Conservation (phyloP, 2,888 invertebrate species). For the Allacma fusca region DNA sequence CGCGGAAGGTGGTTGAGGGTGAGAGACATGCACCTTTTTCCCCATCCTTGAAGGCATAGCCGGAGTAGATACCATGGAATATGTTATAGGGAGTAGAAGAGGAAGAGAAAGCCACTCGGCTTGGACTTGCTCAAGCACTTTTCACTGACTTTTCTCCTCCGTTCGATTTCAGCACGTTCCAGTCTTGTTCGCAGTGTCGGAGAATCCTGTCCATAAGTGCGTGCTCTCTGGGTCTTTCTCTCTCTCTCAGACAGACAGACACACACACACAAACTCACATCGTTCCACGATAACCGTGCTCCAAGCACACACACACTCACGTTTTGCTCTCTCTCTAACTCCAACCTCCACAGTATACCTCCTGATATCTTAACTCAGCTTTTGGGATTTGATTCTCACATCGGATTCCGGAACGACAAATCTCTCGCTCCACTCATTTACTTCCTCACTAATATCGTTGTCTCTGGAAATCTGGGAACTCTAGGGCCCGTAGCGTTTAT, state of each 20-base stretch:
- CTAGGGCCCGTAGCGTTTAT: not conserved
- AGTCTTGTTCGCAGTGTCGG: slow-evolving; percentile 43
- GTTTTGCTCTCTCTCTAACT: no score
- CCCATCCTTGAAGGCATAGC: not conserved
- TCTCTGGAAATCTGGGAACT: not conserved
- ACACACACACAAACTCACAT: no score
- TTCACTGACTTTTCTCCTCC: slow-evolving; percentile 39
- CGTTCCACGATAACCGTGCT: no score
- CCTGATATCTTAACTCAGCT: no score
- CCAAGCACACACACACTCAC: no score
- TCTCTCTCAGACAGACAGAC: no score
- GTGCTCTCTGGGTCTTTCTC: slow-evolving; percentile 16
- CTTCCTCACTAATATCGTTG: not conserved
- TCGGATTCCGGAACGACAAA: not conserved
- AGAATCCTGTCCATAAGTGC: slow-evolving; percentile 24
- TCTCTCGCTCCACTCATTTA: not conserved
- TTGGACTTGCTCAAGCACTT: slow-evolving; percentile 23
- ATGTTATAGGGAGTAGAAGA: not conserved
- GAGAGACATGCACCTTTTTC: slow-evolving; percentile 19
- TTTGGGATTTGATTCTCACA: not conserved
- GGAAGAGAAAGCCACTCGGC: slow-evolving; percentile 6
- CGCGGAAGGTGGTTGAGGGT: slow-evolving; percentile 22
- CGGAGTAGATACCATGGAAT: no score
- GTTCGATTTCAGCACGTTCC: slow-evolving; percentile 35
- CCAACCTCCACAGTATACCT: no score